Evolutionary conservation across 2,888 invertebrate species (phyloP).

Genomic region (Arctia plantaginis): DNA sequence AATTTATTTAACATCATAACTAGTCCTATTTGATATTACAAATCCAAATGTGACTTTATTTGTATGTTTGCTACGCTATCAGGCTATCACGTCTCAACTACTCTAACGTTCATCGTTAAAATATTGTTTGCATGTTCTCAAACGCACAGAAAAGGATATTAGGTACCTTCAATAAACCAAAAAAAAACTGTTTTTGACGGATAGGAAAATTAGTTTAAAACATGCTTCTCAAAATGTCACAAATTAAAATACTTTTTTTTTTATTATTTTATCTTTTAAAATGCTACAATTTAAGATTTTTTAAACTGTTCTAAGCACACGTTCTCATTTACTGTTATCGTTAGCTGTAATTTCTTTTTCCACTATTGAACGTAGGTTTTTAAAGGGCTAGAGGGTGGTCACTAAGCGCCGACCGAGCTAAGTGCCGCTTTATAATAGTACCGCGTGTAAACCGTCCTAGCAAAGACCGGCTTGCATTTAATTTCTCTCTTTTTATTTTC

Average conservation of each 20-base stretch:
- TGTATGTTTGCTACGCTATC: no score
- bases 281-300: not conserved
- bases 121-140: not conserved
- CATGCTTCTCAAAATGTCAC: not conserved
- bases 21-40: no score
- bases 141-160: not conserved
- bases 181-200: no score
- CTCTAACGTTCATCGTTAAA: not conserved
- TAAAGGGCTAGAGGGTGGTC: conserved; percentile 61
- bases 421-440: conserved; percentile 72
- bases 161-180: no score
- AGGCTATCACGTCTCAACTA: no score
- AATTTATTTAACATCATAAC: no score
- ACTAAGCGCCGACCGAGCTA: conserved; percentile 64
- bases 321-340: conserved; percentile 50
- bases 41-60: no score
- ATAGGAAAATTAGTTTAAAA: not conserved
- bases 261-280: not conserved
- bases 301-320: conserved; percentile 24
- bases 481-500: conserved; percentile 67
- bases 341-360: conserved; percentile 61
- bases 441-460: conserved; percentile 67
- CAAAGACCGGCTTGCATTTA: conserved; percentile 66
- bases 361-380: conserved; percentile 58
- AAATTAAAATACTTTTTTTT: not conserved